Evolutionary conservation across 1,140 invertebrate genomes (phyloP).

Genomic region (Holcopasites calliopsidis): DNA sequence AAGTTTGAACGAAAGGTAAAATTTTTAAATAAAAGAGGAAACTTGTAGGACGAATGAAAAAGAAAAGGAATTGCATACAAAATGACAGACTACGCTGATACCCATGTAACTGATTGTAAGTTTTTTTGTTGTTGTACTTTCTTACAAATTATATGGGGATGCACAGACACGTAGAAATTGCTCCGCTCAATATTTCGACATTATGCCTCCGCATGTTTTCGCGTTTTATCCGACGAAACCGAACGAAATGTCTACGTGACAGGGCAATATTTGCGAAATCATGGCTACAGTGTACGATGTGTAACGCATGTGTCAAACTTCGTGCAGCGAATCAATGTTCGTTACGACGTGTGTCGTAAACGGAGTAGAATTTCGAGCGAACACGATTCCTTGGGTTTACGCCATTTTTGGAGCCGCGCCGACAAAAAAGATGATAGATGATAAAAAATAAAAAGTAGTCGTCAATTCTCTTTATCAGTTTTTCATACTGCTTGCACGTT

Average conservation of each 20-base stretch:
- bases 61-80: not conserved
- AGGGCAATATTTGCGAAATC: conserved; percentile 4
- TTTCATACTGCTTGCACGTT: not conserved
- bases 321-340: not conserved
- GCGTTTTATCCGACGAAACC: not conserved
- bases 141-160: no score
- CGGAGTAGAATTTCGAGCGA: conserved; percentile 18
- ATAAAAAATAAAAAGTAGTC: conserved; percentile 12
- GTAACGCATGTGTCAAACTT: conserved; percentile 5
- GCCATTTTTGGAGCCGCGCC: not conserved
- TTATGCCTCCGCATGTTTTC: not conserved
- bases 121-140: no score
- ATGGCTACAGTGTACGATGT: not conserved
- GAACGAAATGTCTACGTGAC: conserved; percentile 11
- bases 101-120: no score
- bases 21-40: not conserved
- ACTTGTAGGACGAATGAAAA: not conserved
- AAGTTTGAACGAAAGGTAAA: not conserved
- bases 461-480: not conserved
- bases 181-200: conserved; percentile 3
- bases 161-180: not conserved
- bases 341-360: not conserved
- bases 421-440: not conserved
- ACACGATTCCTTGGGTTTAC: not conserved
- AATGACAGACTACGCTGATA: no score